Conservation (phyloP, 2,888 invertebrate genomes). For the Drosophila kambysellisi region DNA sequence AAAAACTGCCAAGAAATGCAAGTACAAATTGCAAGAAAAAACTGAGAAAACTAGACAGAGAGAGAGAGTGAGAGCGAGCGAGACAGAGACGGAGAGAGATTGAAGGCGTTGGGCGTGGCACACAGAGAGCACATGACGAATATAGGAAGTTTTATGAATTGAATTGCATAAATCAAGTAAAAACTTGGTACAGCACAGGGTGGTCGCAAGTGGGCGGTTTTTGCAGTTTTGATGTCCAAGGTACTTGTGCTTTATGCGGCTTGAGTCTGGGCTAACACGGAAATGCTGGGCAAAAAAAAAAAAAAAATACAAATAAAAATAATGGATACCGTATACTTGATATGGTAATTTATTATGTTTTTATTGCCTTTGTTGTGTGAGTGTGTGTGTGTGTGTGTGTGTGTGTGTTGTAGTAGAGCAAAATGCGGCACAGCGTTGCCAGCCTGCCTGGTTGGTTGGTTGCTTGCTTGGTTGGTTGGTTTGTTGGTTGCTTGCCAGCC, state of each 20-base stretch:
- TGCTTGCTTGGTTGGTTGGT: slow-evolving; percentile 13
- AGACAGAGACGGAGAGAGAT: slow-evolving; percentile 30
- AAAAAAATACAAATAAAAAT: slow-evolving; percentile 28
- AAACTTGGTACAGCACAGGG: slow-evolving; percentile 32
- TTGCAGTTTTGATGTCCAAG: slow-evolving; percentile 34
- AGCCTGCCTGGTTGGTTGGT: slow-evolving; percentile 16
- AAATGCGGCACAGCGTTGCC: slow-evolving; percentile 46
- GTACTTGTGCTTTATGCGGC: slow-evolving; percentile 9
- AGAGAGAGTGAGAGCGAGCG: background rate
- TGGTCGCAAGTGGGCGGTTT: background rate
- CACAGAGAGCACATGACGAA: slow-evolving; percentile 51
- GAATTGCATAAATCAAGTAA: slow-evolving; percentile 80
- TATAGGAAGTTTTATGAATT: slow-evolving; percentile 77
- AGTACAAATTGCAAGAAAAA: slow-evolving; percentile 36
- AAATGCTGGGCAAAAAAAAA: slow-evolving; percentile 58
- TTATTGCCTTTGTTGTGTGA: slow-evolving; percentile 80
- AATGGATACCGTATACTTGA: slow-evolving; percentile 77
- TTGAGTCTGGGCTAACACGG: slow-evolving; percentile 56
- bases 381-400: background rate
- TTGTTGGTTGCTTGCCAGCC: slow-evolving; percentile 59
- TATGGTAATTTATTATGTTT: slow-evolving; percentile 83
- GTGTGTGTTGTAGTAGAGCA: slow-evolving; percentile 47
- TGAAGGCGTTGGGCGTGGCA: slow-evolving; percentile 59
- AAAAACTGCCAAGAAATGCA: slow-evolving; percentile 33
- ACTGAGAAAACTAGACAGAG: slow-evolving; percentile 16